Evolutionary conservation across 2,797 vertebrate genomes (phyloP).

Genomic region (Cichlasoma orientale): DNA sequence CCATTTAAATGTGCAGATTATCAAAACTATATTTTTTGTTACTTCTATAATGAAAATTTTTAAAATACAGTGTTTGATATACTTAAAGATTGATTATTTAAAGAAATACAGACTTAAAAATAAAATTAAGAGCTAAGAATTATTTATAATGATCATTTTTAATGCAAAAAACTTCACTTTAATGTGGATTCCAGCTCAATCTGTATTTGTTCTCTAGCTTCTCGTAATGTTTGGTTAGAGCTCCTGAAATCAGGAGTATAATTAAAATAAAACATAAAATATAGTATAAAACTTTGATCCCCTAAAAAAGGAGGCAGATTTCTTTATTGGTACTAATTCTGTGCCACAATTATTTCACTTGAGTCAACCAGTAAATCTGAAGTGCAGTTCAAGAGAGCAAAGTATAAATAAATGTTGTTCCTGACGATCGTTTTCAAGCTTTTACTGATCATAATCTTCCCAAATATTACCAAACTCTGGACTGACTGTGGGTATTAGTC

Average conservation of each 20-base stretch:
- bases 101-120: not conserved
- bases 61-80: not conserved
- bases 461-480: not conserved
- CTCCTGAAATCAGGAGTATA: not conserved
- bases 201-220: not conserved
- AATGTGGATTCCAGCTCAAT: not conserved
- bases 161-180: not conserved
- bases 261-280: not conserved
- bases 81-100: not conserved
- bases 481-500: not conserved
- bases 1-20: not conserved
- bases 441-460: not conserved
- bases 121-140: not conserved
- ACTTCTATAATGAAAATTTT: not conserved
- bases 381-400: not conserved
- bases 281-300: not conserved
- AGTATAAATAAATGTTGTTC: not conserved
- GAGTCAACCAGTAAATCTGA: not conserved
- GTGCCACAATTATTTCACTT: not conserved
- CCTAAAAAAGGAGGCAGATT: not conserved
- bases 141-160: not conserved
- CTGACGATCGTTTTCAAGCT: not conserved
- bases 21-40: not conserved
- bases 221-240: not conserved
- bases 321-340: not conserved